Evolutionary conservation across 2,113 vertebrate species (phyloP), one percentile per base, ranked within the genome.

Genomic region (Urocitellus parryii): DNA sequence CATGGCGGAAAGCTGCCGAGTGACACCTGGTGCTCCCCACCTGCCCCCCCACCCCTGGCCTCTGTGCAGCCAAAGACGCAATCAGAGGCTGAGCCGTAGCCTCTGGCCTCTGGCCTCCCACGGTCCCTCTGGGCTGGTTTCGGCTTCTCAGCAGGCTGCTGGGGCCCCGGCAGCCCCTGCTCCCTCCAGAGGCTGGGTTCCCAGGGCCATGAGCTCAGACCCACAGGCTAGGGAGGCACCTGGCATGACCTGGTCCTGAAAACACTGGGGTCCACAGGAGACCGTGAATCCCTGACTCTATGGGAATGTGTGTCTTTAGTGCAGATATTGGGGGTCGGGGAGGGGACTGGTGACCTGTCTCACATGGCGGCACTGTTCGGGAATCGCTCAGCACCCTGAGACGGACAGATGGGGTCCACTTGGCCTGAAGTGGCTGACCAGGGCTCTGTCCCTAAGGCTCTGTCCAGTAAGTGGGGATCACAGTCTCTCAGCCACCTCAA

Each of bases 81-180:
- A 48, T n/a, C 0, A 63, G 81, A 95, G 97, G 72, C 61, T 53
- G 63, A 95, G 42, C 48, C 76, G 10, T 56, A 79, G 94, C 27
- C 86, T 58, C 74, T 53, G 51, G 48, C 16, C 18, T 85, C 53
- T 39, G 8, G 56, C 37, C 77, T 16, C 18, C 84, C 24, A 2
- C 10, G 34, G 27, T n/a, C 73, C 48, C 58, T 51, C 68, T 34
- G 14, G 11, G 17, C 48, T 7, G 5, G 32, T 39, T 94, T 63
- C 79, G 16, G 5, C 61, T 63, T 51, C 48, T 68, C 45, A 22
- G 34, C 29, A 53, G 39, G 56, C 63, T 76, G 13, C n/a, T n/a
- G 63, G 18, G n/a, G 29, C 25, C 45, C 32, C 25, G 16, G 63
- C 20, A 56, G 81, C n/a, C 76, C 42, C 74, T 7, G 13, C 61